phyloP scores from a whole-genome alignment of 2,113 vertebrate genomes.

The Clarias magur region DNA sequence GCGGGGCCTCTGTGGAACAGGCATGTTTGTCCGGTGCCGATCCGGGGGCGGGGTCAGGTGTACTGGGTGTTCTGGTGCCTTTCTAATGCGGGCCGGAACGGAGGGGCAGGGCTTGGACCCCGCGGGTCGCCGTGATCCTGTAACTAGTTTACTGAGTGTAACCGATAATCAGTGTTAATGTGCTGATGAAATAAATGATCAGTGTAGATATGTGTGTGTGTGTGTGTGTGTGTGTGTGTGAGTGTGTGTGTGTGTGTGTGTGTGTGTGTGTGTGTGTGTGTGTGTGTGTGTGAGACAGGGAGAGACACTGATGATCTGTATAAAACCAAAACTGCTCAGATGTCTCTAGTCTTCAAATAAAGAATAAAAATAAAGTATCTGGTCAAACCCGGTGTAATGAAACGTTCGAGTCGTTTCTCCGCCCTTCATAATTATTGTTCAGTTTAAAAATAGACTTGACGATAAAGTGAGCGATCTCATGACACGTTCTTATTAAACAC shows the following conservation, averaged over 20 bases:
- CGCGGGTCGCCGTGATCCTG: too few relatives aligned
- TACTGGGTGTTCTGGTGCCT: too few relatives aligned
- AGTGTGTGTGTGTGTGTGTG: background rate
- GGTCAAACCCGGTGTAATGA: background rate
- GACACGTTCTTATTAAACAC: background rate
- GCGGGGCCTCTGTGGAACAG: too few relatives aligned
- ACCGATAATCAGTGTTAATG: too few relatives aligned
- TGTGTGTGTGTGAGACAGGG: background rate
- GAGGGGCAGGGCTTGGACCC: too few relatives aligned
- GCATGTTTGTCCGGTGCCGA: too few relatives aligned
- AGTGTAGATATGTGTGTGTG: background rate
- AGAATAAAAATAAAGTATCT: background rate
- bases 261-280: background rate
- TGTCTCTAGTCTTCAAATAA: background rate
- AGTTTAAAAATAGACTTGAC: background rate
- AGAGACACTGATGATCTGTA: too few relatives aligned
- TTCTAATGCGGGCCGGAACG: too few relatives aligned
- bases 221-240: background rate
- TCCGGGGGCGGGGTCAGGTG: too few relatives aligned
- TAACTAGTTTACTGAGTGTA: too few relatives aligned
- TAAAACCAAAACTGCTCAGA: too few relatives aligned
- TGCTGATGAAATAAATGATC: too few relatives aligned
- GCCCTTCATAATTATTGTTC: background rate
- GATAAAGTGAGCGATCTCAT: background rate
- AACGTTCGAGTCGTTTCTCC: background rate